A percentile compares a stretch with the other conserved stretches of the same genome.
Conservation (phyloP, 2,797 vertebrate species). For the Diglossa cyanea region DNA sequence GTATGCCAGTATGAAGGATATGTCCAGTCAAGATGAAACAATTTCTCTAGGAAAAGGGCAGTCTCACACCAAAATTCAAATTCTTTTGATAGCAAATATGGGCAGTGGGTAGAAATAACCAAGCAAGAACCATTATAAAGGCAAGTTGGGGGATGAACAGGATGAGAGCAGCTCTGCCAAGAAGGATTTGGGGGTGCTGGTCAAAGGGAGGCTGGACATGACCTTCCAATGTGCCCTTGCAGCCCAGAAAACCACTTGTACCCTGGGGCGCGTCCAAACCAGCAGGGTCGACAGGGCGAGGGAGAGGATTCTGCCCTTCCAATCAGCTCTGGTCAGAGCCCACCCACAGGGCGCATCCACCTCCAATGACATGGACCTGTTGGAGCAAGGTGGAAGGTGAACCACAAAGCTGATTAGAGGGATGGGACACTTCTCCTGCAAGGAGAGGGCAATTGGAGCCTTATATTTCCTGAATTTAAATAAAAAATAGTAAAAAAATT, state of each 20-base stretch:
- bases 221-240: neutral
- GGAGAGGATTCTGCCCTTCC: neutral
- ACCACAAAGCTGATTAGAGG: neutral
- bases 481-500: neutral
- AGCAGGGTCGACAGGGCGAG: rapidly evolving
- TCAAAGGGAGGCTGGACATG: neutral
- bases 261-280: neutral
- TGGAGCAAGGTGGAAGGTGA: neutral
- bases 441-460: neutral
- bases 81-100: neutral
- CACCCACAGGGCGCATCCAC: no score
- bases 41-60: neutral
- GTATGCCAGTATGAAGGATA: neutral
- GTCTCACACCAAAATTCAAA: neutral
- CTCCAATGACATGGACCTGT: no score
- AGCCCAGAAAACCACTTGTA: neutral
- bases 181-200: neutral
- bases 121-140: neutral
- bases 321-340: neutral
- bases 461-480: neutral
- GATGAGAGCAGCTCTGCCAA: neutral
- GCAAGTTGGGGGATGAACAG: neutral
- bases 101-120: neutral
- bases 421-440: neutral
- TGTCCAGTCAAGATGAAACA: neutral